Percentiles rank a stretch among this genome's conserved stretches.
Evolutionary conservation across 2,888 invertebrate genomes (phyloP).

Genomic region (Orthosia gothica): DNA sequence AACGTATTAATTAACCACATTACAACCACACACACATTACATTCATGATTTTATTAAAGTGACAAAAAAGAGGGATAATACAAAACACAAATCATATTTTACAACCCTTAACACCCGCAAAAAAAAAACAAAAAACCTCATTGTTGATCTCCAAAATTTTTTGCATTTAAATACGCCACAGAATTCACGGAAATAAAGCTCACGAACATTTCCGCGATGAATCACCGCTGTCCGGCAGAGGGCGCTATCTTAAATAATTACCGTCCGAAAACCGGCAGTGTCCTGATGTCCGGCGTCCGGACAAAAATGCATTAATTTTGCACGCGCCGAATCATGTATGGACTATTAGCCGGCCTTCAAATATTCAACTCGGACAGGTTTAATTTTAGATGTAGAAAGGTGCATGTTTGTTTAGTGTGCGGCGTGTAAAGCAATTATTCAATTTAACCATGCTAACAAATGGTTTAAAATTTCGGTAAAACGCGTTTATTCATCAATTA

Average conservation of each 20-base stretch:
- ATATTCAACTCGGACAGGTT: conserved; percentile 39
- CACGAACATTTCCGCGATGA: conserved; percentile 58
- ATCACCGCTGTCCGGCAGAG: conserved; percentile 60
- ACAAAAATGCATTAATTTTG: conserved; percentile 70
- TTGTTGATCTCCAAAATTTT: conserved; percentile 29
- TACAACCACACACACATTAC: too few relatives aligned
- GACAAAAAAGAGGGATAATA: background rate
- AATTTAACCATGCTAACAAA: too few relatives aligned
- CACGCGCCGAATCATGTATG: conserved; percentile 53
- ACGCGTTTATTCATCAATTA: too few relatives aligned
- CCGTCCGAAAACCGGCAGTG: conserved; percentile 42
- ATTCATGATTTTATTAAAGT: too few relatives aligned
- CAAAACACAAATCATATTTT: conserved; percentile 16
- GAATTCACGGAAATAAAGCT: conserved; percentile 40
- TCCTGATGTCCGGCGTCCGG: conserved; percentile 37
- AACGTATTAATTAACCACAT: too few relatives aligned
- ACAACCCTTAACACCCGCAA: conserved; percentile 13
- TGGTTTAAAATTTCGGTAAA: too few relatives aligned
- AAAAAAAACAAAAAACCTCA: conserved; percentile 20
- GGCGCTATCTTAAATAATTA: conserved; percentile 69
- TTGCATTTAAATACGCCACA: conserved; percentile 26
- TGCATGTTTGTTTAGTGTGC: conserved; percentile 14
- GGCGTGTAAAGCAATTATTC: conserved; percentile 5
- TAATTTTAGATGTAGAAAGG: conserved; percentile 25
- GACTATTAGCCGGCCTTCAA: conserved; percentile 41